Percentiles rank a stretch among this genome's conserved stretches.
Evolutionary conservation across 2,797 vertebrate genomes (phyloP).

Genomic region (Amazonetta brasiliensis): DNA sequence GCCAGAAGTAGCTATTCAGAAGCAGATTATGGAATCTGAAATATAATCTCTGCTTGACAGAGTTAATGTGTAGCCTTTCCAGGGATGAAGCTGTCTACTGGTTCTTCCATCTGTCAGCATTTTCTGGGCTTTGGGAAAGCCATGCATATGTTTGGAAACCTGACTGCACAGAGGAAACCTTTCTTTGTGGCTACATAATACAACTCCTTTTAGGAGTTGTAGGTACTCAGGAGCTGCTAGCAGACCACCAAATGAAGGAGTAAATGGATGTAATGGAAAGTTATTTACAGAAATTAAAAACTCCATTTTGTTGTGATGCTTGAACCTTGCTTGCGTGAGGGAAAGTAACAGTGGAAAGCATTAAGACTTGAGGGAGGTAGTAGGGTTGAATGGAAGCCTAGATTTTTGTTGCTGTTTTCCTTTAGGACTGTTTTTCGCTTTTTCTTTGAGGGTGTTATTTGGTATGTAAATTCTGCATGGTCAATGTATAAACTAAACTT

Average conservation of each 20-base stretch:
- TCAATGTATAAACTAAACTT: background rate
- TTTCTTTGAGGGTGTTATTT: background rate
- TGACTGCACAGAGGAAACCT: background rate
- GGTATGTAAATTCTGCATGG: background rate
- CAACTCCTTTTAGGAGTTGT: background rate
- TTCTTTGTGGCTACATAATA: background rate
- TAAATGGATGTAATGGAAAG: background rate
- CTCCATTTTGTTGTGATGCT: background rate
- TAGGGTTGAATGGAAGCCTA: background rate
- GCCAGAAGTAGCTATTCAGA: conserved; percentile 32
- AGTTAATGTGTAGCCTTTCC: conserved; percentile 52
- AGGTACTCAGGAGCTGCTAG: background rate
- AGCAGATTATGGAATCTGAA: conserved; percentile 61
- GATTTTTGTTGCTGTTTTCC: background rate
- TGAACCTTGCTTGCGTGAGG: background rate
- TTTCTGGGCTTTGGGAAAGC: background rate
- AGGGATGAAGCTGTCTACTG: conserved; percentile 47
- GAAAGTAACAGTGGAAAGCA: background rate
- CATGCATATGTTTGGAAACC: background rate
- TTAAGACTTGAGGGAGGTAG: background rate
- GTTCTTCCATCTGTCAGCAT: conserved; percentile 56
- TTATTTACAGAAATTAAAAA: background rate
- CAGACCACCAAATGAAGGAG: background rate
- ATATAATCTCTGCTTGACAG: conserved; percentile 53
- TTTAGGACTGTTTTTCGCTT: background rate